Conservation (phyloP, 1,140 invertebrate species). For the Drosophila auraria region DNA sequence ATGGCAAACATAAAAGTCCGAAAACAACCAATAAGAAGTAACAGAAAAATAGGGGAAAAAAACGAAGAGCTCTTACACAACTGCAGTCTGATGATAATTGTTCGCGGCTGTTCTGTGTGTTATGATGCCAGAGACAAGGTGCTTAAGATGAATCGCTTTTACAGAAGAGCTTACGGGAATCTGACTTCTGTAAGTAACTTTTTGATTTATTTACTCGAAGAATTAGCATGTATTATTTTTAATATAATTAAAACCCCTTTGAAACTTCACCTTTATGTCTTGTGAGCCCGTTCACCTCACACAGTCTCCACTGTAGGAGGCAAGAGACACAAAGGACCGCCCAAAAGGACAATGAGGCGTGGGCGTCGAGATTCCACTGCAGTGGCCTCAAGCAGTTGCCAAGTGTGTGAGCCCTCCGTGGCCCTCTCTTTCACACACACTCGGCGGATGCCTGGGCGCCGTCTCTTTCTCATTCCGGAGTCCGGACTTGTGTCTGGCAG, state of each 20-base stretch:
- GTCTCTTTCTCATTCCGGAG: slow-evolving; percentile 19
- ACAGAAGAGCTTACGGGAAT: neutral
- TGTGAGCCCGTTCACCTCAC: no score
- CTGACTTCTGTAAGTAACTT: no score
- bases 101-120: slow-evolving; percentile 25
- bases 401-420: slow-evolving; percentile 27
- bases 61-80: slow-evolving; percentile 10
- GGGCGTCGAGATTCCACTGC: slow-evolving; percentile 42
- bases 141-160: slow-evolving; percentile 42
- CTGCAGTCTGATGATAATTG: slow-evolving; percentile 58
- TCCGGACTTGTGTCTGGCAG: slow-evolving; percentile 49
- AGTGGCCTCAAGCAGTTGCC: slow-evolving; percentile 47
- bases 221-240: neutral
- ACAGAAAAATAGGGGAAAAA: slow-evolving; percentile 28
- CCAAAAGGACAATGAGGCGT: slow-evolving; percentile 46
- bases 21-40: slow-evolving; percentile 28
- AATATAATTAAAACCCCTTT: neutral
- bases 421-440: neutral
- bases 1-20: slow-evolving; percentile 21
- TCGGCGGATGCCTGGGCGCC: neutral
- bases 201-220: no score
- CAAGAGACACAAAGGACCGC: neutral
- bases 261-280: neutral
- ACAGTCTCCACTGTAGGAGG: neutral
- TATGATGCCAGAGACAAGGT: slow-evolving; percentile 35